Base-by-base conservation (phyloP, 2,888 invertebrate species). In the Limenitis camilla region DNA sequence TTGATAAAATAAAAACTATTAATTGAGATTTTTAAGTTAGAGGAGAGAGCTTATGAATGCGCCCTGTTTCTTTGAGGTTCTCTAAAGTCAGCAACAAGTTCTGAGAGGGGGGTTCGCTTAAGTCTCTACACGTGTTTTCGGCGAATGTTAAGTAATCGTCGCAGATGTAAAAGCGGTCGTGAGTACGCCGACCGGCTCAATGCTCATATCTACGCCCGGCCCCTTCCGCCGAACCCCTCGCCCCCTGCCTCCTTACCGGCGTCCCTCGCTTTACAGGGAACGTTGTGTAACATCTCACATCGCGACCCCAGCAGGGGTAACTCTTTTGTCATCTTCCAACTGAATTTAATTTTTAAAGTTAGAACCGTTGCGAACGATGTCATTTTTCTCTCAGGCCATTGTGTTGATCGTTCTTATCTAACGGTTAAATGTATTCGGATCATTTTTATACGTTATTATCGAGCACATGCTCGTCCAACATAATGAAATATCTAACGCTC, bases 231-330 rank as follows among this genome's bases (percentile, higher is more conserved):
- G 45, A 7, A n/a, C 28, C 40, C 32, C 35, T 32, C 36, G 29
- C 33, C 33, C 45, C 50, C 47, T 11, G 35, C 44, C 36, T 50
- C 44, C 43, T 40, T 51, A 40, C 30, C 38, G 42, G 10, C 52
- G 46, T 39, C 49, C 47, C 43, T 46, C 32, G 38, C 51, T 29
- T 36, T 45, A 42, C 58, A n/a, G 50, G 49, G 53, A 50, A 56
- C 58, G 50, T 63, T 60, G 55, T 51, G 59, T 56, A 56, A 57
- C 55, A 57, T 59, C 61, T 55, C 64, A 58, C 60, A 62, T 54
- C 45, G 50, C 59, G 40, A 52, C 57, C 58, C 59, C 61, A 62
- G 58, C 57, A 52, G 56, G 65, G 66, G 62, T 55, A 56, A 46
- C 49, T 55, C 56, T 52, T 58, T 58, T 58, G 60, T 58, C 55